Evolutionary conservation across 2,797 vertebrate genomes (phyloP), one percentile per base, ranked within the genome.

Genomic region (Falco peregrinus): DNA sequence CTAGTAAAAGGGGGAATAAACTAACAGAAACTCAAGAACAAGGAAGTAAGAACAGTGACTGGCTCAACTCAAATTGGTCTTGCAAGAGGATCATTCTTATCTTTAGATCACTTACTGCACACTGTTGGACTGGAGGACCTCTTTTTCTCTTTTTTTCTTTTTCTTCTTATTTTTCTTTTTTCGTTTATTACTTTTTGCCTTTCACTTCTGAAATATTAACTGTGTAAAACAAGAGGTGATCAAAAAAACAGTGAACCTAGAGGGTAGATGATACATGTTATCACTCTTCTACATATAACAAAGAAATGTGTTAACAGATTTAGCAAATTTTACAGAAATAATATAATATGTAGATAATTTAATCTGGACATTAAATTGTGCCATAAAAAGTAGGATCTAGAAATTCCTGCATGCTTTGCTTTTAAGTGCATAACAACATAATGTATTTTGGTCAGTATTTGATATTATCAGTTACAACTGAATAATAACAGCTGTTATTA

Each of bases 61-160:
- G 39, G 6, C 29, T 89, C 70, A 69, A 15, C 29, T 74, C 85
- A 80, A 80, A 89, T 22, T 47, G 5, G 10, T 87, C 28, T 63
- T 95, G 48, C 17, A 91, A 80, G 20, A 79, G 45, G 11, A 68
- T 28, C 9, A 31, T 64, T 87, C 24, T 91, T 94, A 31, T 65
- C 33, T 53, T 86, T 71, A 78, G 25, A 86, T 3, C 22, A 51
- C 15, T 59, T 76, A 69, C 5, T 15, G 24, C 5, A 41, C 10
- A 24, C 6, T 37, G 5, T 37, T 63, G 68, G 14, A 64, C 9
- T 60, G 31, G 1, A 71, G 5, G 8, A 73, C 7, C 1, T 51
- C 1, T 48, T 83, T 48, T 83, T 50, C 7, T 29, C 17, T 10
- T 20, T 14, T 16, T 47, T 8, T 9, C 6, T 13, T 35, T 14